These are phyloP conservation scores for Marmota monax DNA, from an alignment of 2,113 vertebrate species.

Conservation along the genomic window DNA sequence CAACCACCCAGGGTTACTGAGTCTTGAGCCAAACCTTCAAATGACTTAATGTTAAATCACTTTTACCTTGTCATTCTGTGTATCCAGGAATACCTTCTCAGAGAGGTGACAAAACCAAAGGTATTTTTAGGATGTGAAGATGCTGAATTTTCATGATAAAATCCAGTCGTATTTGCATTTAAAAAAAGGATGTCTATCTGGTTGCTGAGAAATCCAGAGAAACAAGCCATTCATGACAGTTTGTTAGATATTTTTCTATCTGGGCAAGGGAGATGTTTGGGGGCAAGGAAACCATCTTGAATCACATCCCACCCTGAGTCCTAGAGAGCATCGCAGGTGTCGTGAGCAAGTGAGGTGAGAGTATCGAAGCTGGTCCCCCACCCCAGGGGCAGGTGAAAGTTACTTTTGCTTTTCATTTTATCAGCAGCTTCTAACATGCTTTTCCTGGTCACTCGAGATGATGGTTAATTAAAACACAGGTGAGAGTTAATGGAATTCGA, in stretches of 20 bases:
- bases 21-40: neutral
- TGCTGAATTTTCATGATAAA: slow-evolving; percentile 51
- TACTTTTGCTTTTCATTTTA: slow-evolving; percentile 39
- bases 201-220: slow-evolving; percentile 18
- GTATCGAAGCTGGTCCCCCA: neutral
- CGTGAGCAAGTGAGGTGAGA: neutral
- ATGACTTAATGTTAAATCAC: neutral
- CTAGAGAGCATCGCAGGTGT: no score
- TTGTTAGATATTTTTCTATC: neutral
- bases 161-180: slow-evolving; percentile 42
- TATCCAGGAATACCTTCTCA: neutral
- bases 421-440: slow-evolving; percentile 35
- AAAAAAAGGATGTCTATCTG: neutral
- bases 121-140: neutral
- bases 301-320: neutral
- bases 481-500: neutral
- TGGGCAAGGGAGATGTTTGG: neutral
- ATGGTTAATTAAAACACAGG: neutral
- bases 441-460: slow-evolving; percentile 39
- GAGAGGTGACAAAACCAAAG: neutral
- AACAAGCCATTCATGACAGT: neutral
- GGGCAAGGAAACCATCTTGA: neutral
- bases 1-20: neutral
- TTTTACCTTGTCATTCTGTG: neutral
- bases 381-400: neutral